Percentiles rank a stretch among this genome's conserved stretches.
phyloP scores from a whole-genome alignment of 30 jellyfish, hydroid and myxozoan species.

The Cassiopea andromeda region DNA sequence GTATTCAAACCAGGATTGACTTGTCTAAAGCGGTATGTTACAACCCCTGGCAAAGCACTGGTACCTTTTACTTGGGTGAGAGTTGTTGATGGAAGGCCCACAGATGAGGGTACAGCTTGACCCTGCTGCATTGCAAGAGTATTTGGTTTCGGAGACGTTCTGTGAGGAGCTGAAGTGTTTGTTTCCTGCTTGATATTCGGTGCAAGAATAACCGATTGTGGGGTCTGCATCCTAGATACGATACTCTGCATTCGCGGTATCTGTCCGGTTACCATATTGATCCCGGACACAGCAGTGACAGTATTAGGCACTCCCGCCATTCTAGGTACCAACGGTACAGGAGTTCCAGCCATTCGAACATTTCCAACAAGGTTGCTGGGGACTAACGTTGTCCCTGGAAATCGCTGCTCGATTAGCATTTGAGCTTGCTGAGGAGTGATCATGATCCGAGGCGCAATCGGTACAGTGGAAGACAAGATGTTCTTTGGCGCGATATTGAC shows the following conservation, averaged over 20 bases:
- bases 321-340: constrained; percentile 87
- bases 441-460: constrained; percentile 97
- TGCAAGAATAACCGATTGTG: constrained; percentile 53
- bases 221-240: constrained; percentile 59
- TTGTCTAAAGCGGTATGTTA: constrained; percentile 92
- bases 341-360: constrained; percentile 89
- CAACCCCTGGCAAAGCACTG: constrained; percentile 92
- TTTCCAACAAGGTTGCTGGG: constrained; percentile 77
- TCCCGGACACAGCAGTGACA: constrained; percentile 71
- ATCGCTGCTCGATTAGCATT: constrained; percentile 88
- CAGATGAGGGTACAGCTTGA: constrained; percentile 39
- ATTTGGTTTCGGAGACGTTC: constrained; percentile 41
- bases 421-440: constrained; percentile 94
- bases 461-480: constrained; percentile 81
- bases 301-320: constrained; percentile 68
- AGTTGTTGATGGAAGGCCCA: constrained; percentile 78
- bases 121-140: constrained; percentile 73
- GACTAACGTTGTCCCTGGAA: constrained; percentile 77
- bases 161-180: constrained; percentile 36
- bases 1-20: constrained; percentile 65
- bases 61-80: constrained; percentile 82
- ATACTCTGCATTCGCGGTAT: constrained; percentile 88
- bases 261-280: constrained; percentile 68
- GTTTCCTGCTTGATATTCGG: constrained; percentile 65
- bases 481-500: constrained; percentile 94